Base-by-base conservation (phyloP, 2,888 invertebrate species). In the Oligia latruncula region DNA sequence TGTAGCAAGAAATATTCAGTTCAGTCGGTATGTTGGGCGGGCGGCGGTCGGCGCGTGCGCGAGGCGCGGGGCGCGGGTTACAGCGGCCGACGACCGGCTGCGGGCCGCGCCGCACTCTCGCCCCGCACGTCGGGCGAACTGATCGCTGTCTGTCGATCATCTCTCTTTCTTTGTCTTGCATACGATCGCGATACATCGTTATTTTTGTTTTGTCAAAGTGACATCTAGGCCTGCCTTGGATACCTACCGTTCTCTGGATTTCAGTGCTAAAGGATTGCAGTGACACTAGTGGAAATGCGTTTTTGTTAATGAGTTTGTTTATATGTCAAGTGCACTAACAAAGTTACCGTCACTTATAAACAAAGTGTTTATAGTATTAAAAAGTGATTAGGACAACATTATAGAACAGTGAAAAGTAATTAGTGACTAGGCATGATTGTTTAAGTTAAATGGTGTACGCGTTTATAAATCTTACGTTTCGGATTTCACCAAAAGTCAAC, bases 241-340 rank as follows among this genome's bases (percentile, higher is more conserved):
- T 72, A 86, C 73, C 65, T 91, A 89, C 90, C 90, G 89, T 90
- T 86, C 86, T 90, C 89, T 95, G 96, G 96, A 97, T 97, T 96
- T 91, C 96, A 96, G 96, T 97, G 96, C 89, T 88, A 85, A 92
- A 92, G 96, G 96, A 97, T 96, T 96, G 96, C 97, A 97, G 97
- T 97, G 96, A 91, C 90, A 88, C 85, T 89, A 89, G 83, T 90
- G 94, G 94, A 95, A 94, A 93, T 89, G 90, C 52, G 52, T 58
- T 71, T 81, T 74, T 65, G 74, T 82, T 78, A 67, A 78, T 79
- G 68, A 76, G 73, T 81, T 65, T 81, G 74, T 85, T 85, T 82
- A 78, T 85, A 84, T 78, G 82, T 76, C 84, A 82, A 85, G 83
- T 82, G 87, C 72, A 78, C 60, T 79, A 80, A 80, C 73, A 81